phyloP scores from a whole-genome alignment of 1,140 invertebrate genomes.

The Mya arenaria region DNA sequence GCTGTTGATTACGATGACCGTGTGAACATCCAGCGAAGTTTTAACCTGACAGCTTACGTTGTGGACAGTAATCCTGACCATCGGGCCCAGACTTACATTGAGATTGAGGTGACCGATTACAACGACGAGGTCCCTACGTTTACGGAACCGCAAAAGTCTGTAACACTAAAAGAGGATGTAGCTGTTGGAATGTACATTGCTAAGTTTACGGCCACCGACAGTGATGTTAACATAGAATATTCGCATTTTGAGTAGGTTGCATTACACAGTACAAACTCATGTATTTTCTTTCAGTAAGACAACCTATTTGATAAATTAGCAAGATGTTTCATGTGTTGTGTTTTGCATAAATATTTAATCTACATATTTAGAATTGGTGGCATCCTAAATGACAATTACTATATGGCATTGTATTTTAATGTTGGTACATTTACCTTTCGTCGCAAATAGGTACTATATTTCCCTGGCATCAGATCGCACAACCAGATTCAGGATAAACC shows the following conservation, averaged over 20 bases:
- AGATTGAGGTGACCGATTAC: constrained; percentile 38
- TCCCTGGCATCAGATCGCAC: constrained; percentile 19
- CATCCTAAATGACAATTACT: too few species aligned
- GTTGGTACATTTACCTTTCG: too few species aligned
- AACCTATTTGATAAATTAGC: too few species aligned
- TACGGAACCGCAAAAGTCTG: neutral
- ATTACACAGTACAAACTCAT: too few species aligned
- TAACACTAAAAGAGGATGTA: constrained; percentile 4
- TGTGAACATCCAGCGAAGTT: neutral
- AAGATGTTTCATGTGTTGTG: too few species aligned
- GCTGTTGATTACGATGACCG: constrained; percentile 41
- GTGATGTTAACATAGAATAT: constrained; percentile 29
- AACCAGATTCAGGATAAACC: constrained; percentile 30
- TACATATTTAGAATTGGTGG: too few species aligned
- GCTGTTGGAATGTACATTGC: neutral
- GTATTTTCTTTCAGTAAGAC: too few species aligned
- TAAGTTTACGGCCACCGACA: constrained; percentile 33
- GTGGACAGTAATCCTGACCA: constrained; percentile 30
- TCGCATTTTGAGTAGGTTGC: constrained; percentile 19
- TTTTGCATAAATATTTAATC: too few species aligned
- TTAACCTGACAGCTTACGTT: constrained; percentile 36
- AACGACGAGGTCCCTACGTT: constrained; percentile 49
- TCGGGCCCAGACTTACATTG: neutral
- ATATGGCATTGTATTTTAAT: too few species aligned
- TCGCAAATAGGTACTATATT: constrained; percentile 56